Conservation (phyloP, 2,113 vertebrate genomes). For the Casuarius casuarius region DNA sequence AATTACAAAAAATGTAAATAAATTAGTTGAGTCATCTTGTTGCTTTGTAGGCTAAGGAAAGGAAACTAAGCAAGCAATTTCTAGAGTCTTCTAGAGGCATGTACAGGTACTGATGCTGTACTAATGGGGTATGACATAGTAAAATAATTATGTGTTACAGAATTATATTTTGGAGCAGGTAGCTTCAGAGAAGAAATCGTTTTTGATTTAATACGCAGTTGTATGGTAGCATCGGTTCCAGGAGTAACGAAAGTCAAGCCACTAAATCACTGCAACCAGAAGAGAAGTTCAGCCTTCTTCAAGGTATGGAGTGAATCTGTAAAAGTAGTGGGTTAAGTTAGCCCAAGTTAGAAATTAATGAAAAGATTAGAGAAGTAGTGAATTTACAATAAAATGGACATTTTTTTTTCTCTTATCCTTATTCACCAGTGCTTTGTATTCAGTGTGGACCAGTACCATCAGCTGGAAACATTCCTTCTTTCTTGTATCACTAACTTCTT, state of each 20-base stretch:
- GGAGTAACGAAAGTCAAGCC: background rate
- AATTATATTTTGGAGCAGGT: background rate
- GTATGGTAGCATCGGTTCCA: background rate
- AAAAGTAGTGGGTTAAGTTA: background rate
- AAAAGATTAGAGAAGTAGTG: background rate
- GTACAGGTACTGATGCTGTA: background rate
- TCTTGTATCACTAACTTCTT: background rate
- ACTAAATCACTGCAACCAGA: background rate
- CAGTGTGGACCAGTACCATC: background rate
- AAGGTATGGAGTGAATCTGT: background rate
- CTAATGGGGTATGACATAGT: background rate
- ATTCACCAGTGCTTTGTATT: background rate
- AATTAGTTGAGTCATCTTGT: constrained; percentile 35
- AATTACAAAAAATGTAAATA: constrained; percentile 53
- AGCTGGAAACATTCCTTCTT: background rate
- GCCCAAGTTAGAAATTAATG: background rate
- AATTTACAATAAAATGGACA: background rate
- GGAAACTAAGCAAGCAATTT: background rate
- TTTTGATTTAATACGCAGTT: background rate
- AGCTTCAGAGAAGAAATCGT: background rate
- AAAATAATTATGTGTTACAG: background rate
- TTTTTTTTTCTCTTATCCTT: background rate
- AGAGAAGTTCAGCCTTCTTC: background rate
- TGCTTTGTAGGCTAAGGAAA: background rate
- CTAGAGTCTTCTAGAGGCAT: background rate